Conservation (phyloP, 2,113 vertebrate species). For the Cyprinodon tularosa region DNA sequence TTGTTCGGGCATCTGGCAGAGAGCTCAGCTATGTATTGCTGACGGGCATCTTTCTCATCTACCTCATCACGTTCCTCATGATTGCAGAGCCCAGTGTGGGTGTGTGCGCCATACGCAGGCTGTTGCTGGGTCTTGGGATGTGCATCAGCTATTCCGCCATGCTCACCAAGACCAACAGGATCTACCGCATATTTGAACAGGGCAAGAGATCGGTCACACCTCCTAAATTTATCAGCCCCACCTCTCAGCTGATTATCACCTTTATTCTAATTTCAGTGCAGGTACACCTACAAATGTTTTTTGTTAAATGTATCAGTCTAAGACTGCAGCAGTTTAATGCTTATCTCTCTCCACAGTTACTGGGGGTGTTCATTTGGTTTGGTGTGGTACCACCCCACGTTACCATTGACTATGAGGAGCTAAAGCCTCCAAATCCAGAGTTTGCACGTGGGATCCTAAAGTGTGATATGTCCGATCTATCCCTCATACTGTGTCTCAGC, state of each 20-base stretch:
- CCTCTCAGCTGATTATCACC: conserved; percentile 87
- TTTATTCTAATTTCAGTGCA: conserved; percentile 82
- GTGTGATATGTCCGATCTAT: conserved; percentile 92
- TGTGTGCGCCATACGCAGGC: conserved; percentile 80
- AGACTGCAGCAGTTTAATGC: background rate
- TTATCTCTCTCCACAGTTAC: conserved; percentile 61
- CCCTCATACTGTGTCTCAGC: conserved; percentile 86
- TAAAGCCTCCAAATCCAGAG: conserved; percentile 86
- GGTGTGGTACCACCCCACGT: conserved; percentile 85
- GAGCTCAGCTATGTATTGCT: conserved; percentile 87
- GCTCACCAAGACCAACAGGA: conserved; percentile 88
- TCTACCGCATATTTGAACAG: conserved; percentile 88
- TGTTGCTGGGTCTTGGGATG: conserved; percentile 80
- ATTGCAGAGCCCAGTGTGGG: conserved; percentile 78
- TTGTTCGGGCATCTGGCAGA: conserved; percentile 85
- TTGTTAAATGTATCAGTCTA: no score
- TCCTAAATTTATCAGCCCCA: conserved; percentile 86
- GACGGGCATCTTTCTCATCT: conserved; percentile 81
- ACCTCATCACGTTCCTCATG: conserved; percentile 82
- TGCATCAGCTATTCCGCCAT: conserved; percentile 84
- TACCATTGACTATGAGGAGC: conserved; percentile 89
- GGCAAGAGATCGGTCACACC: conserved; percentile 86
- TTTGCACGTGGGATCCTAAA: conserved; percentile 88
- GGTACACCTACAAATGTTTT: conserved; percentile 38
- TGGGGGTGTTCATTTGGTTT: conserved; percentile 86